Evolutionary conservation across 2,113 vertebrate genomes (phyloP).

Genomic region (Cardinalis cardinalis): DNA sequence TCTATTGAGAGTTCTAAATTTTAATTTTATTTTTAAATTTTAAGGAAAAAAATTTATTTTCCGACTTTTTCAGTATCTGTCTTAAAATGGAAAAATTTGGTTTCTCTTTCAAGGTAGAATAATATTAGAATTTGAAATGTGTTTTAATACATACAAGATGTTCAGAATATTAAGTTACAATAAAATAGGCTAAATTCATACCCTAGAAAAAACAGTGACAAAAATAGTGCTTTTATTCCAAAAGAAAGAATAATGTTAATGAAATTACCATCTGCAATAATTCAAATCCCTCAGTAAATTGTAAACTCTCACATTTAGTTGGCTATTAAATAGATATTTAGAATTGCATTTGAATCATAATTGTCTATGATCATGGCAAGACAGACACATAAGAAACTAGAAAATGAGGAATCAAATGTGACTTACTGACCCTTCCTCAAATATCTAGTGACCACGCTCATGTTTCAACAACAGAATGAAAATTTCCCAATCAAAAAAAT

Average conservation of each 20-base stretch:
- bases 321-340: neutral
- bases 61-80: neutral
- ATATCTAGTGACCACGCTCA: neutral
- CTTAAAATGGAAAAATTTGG: accelerated
- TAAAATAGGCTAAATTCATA: neutral
- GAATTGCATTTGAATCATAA: neutral
- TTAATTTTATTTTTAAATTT: neutral
- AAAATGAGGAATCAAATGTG: neutral
- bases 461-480: neutral
- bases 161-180: neutral
- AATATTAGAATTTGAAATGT: neutral
- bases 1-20: neutral
- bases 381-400: neutral
- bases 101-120: neutral
- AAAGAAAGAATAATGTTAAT: neutral
- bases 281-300: neutral
- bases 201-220: neutral
- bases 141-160: neutral
- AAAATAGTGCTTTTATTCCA: neutral
- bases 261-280: neutral
- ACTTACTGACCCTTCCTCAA: neutral
- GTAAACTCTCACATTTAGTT: neutral
- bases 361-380: neutral
- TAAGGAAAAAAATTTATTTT: neutral
- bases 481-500: neutral